Evolutionary conservation across 2,888 invertebrate species (phyloP).

Genomic region (Andrena flavipes): DNA sequence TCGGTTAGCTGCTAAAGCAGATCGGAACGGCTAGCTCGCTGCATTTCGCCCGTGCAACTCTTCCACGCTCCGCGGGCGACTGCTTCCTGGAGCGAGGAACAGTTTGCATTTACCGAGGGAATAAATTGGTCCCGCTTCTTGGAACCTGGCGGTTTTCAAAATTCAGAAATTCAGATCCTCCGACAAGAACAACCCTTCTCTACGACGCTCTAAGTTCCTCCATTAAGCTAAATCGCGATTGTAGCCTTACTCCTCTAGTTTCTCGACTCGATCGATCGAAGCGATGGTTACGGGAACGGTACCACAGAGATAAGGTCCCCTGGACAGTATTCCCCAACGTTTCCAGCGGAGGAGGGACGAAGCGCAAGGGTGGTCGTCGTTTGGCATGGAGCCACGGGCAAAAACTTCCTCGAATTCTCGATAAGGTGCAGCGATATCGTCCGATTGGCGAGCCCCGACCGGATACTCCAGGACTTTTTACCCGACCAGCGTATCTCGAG

Average conservation of each 20-base stretch:
- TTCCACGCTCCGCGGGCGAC: not conserved
- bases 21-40: not conserved
- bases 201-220: too few relatives aligned
- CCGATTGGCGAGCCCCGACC: conserved; percentile 27
- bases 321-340: not conserved
- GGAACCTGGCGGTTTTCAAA: not conserved
- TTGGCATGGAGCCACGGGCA: conserved; percentile 23
- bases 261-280: too few relatives aligned
- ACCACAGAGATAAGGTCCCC: not conserved
- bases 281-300: not conserved
- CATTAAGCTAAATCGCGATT: too few relatives aligned
- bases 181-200: too few relatives aligned
- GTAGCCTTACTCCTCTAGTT: too few relatives aligned
- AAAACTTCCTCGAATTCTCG: conserved; percentile 45
- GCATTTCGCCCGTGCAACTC: not conserved
- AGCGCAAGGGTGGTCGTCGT: not conserved
- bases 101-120: not conserved
- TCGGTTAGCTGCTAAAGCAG: conserved; percentile 7
- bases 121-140: conserved; percentile 5
- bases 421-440: conserved; percentile 47
- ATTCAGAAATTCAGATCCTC: too few relatives aligned
- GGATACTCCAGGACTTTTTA: conserved; percentile 43
- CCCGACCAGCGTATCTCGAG: conserved; percentile 27
- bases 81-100: conserved; percentile 11
- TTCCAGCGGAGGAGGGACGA: not conserved